Evolutionary conservation across 2,113 vertebrate genomes (phyloP).

Genomic region (Tragulus kanchil): DNA sequence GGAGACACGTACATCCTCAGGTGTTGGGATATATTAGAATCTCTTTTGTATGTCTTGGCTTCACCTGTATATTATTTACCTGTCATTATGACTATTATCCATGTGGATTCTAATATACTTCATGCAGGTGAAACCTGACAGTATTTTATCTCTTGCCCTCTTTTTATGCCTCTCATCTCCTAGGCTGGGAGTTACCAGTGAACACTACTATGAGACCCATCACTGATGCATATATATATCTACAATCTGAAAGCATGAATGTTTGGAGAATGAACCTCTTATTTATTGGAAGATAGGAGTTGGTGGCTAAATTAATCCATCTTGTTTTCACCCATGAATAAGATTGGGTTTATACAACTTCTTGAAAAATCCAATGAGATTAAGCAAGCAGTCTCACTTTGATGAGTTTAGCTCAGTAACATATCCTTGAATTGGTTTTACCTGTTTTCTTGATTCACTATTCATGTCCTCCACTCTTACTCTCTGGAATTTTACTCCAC

Average conservation of each 20-base stretch:
- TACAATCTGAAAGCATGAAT: neutral
- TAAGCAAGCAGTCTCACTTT: neutral
- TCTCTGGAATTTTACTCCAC: neutral
- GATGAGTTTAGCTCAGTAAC: neutral
- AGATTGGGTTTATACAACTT: neutral
- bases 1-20: neutral
- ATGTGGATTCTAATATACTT: neutral
- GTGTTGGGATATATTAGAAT: neutral
- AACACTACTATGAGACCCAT: neutral
- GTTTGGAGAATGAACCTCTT: neutral
- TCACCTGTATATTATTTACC: neutral
- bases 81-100: neutral
- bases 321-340: neutral
- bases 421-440: neutral
- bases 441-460: conserved; percentile 33
- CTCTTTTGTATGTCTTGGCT: neutral
- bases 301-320: neutral
- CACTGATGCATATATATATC: neutral
- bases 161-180: neutral
- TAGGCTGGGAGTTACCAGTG: neutral
- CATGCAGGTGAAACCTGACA: neutral
- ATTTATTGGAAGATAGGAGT: neutral
- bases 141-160: neutral
- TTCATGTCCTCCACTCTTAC: neutral
- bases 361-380: neutral